Evolutionary conservation across 2,113 vertebrate species (phyloP).

Genomic region (Mirza zaza): DNA sequence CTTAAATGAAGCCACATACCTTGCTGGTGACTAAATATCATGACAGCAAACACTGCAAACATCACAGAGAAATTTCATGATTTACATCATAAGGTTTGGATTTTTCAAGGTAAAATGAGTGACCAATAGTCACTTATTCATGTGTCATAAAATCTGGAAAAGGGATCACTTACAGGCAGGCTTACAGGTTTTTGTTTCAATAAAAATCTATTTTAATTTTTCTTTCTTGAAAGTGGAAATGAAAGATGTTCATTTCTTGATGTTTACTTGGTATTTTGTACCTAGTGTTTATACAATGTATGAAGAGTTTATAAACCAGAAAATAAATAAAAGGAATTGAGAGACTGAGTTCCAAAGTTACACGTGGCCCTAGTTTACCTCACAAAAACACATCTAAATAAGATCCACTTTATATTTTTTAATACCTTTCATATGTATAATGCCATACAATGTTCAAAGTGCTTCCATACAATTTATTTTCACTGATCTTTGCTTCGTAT

Average conservation of each 20-base stretch:
- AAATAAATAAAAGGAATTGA: background rate
- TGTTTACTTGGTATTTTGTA: background rate
- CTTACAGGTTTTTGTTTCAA: background rate
- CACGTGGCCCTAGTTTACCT: background rate
- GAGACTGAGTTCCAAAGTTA: background rate
- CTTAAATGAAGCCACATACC: background rate
- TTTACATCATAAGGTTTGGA: background rate
- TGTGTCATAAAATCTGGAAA: background rate
- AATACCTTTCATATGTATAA: background rate
- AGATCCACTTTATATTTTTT: background rate
- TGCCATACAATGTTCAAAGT: background rate
- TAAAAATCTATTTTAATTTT: background rate
- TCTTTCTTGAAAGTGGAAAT: background rate
- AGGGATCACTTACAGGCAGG: background rate
- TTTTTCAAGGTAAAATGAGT: slow-evolving; percentile 1
- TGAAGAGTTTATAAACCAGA: background rate
- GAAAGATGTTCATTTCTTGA: background rate
- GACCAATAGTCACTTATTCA: background rate
- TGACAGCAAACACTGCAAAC: background rate
- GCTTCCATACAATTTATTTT: background rate
- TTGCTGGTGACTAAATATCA: background rate
- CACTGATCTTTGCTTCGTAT: background rate
- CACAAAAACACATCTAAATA: background rate
- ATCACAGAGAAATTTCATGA: background rate
- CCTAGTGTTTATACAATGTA: background rate